Evolutionary conservation across 1,140 invertebrate genomes (phyloP).

Genomic region (Drosophila carrolli): DNA sequence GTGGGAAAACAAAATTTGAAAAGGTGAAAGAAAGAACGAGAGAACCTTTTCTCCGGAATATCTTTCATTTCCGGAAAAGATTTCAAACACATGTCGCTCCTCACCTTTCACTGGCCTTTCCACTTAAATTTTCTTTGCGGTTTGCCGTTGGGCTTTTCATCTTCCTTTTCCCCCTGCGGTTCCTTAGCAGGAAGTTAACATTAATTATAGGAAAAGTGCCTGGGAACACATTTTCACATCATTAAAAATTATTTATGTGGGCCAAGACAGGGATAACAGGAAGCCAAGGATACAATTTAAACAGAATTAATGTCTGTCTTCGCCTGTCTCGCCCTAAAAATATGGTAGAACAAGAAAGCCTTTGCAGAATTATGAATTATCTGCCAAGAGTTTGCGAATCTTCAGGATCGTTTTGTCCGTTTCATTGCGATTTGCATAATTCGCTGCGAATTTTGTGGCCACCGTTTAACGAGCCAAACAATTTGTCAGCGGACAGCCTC

Average conservation of each 20-base stretch:
- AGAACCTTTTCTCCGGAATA: too few species aligned
- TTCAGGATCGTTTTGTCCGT: conserved; percentile 1
- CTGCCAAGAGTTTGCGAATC: conserved; percentile 10
- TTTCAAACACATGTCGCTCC: conserved; percentile 25
- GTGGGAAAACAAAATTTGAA: neutral
- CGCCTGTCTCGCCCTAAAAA: neutral
- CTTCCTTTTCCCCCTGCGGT: conserved; percentile 6
- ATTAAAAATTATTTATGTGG: conserved; percentile 69
- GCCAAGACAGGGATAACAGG: conserved; percentile 39
- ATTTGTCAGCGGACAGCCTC: conserved; percentile 48
- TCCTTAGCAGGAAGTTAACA: conserved; percentile 21
- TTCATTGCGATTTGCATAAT: conserved; percentile 52
- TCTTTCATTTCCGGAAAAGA: conserved; percentile 34
- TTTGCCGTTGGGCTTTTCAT: conserved; percentile 17
- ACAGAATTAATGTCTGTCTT: conserved; percentile 43
- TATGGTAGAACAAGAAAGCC: conserved; percentile 2
- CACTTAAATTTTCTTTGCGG: conserved; percentile 38
- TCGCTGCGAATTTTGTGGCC: conserved; percentile 40
- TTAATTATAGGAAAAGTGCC: conserved; percentile 53
- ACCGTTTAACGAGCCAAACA: conserved; percentile 56
- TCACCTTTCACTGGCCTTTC: conserved; percentile 26
- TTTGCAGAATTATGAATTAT: conserved; percentile 10
- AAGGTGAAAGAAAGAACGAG: neutral
- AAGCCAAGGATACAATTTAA: conserved; percentile 49
- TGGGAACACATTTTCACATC: conserved; percentile 57